Evolutionary conservation across 2,113 vertebrate species (phyloP), one percentile per base, ranked within the genome.

Genomic region (Strigops habroptila): DNA sequence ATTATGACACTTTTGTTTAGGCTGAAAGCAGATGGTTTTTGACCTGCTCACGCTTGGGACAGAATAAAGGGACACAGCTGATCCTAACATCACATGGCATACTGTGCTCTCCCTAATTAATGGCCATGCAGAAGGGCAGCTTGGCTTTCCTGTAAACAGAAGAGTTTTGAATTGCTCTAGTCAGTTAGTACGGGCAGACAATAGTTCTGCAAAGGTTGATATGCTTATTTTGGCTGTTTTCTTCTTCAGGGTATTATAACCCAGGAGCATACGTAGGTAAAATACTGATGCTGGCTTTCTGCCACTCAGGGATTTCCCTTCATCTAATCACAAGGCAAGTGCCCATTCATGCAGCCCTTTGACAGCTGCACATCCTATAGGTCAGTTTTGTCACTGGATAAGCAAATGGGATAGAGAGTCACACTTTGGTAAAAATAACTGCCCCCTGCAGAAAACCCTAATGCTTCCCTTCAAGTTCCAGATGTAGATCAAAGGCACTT

Each of bases 1-100:
- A 31, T 7, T 62, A 27, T 70, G 60, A 21, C 16, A 70, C 44
- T 69, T 86, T n/a, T 63, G 4, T 49, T 74, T 53, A 70, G 68
- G 33, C 17, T 52, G 41, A 28, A 96, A 65, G 27, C 4, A 70
- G 41, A 28, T 30, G 21, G 0, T n/a, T 71, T 81, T 62, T 6
- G 1, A 67, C 7, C 28, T 71, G 37, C 15, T 86, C 0, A 0
- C 46, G 25, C 28, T 9, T 33, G 16, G 57, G n/a, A 28, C 8
- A 31, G 24, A 67, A 71, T 33, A 69, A 63, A 84, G 19, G 14
- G 37, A 23, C 5, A 63, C 71, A 85, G 10, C 2, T 33, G n/a
- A 51, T 70, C 12, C 9, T 31, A 53, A 15, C 5, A 25, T 59
- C 41, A 62, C 24, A 18, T 15, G 9, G 18, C 24, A 14, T 44